Evolutionary conservation across 2,113 vertebrate species (phyloP), one percentile per base, ranked within the genome.

Genomic region (Prionailurus bengalensis): DNA sequence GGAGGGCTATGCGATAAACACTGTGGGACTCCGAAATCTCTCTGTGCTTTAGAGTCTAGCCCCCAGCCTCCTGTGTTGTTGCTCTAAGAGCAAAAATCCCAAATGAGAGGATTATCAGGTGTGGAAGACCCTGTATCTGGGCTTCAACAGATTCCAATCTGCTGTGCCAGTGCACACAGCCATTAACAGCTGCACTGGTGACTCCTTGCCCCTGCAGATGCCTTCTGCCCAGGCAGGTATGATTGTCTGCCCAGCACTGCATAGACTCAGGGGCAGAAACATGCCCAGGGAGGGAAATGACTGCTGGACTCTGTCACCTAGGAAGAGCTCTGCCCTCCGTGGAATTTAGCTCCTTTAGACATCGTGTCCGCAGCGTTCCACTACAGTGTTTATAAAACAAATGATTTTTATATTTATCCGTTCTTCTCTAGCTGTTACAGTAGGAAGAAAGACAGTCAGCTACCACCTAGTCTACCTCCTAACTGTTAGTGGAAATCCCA

Each of bases 131-230:
- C n/a, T 58, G 4, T 14, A 25, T 31, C 16, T 80, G 33, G n/a
- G 31, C n/a, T 36, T 61, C 15, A 1, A 31, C 31, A 78, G 68
- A 73, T 58, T 51, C 27, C 3, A 48, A 13, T 55, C 73, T 91
- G 45, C 17, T n/a, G 31, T 31, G 14, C 27, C 17, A 45, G 42
- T 36, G 45, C 25, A 63, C 15, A 7, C 21, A n/a, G 42, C 25
- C 25, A 61, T 21, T 17, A 55, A 45, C 25, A 51, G 42, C n/a
- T 61, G 39, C 53, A 15, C 0, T 3, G 17, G 23, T 16, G 7
- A 74, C 55, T 94, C 36, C 31, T 63, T 13, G 5, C 5, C 16
- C 36, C 53, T 25, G n/a, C 0, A 31, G 66, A 39, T 25, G 53
- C 42, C 63, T 11, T 19, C 53, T 42, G 23, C 5, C 33, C 14